phyloP scores from a whole-genome alignment of 2,888 invertebrate species.

The Acanthosepion lycidas region DNA sequence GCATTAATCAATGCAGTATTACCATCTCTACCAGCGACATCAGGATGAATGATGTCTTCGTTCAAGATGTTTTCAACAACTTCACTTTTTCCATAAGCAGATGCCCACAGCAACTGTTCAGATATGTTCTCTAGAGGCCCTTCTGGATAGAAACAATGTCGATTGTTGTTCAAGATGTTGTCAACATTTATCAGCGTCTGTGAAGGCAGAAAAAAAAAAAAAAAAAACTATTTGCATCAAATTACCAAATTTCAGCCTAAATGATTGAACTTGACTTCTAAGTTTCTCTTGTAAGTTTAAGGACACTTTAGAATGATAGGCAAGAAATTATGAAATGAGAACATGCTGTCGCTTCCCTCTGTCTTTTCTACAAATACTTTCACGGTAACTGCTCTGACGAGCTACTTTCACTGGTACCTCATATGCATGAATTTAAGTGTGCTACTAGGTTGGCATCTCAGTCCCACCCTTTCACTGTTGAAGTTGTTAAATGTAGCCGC shows the following conservation, averaged over 20 bases:
- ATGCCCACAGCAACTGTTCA: conserved; percentile 66
- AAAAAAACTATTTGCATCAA: not conserved
- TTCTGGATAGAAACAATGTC: conserved; percentile 60
- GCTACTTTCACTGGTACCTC: too few relatives aligned
- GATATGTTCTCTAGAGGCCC: conserved; percentile 69
- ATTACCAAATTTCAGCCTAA: not conserved
- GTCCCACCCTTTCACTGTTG: too few relatives aligned
- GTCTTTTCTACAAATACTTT: too few relatives aligned
- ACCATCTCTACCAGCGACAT: conserved; percentile 71
- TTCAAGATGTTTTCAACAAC: conserved; percentile 67
- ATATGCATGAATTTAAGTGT: too few relatives aligned
- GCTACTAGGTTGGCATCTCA: too few relatives aligned
- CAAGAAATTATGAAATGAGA: too few relatives aligned
- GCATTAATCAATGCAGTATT: conserved; percentile 72
- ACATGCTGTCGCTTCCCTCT: too few relatives aligned
- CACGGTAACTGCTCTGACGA: too few relatives aligned
- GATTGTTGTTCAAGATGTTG: conserved; percentile 62
- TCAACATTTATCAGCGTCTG: conserved; percentile 56
- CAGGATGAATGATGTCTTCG: conserved; percentile 66
- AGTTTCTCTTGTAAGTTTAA: too few relatives aligned
- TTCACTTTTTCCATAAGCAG: conserved; percentile 64
- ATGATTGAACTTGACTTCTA: too few relatives aligned
- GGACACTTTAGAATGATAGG: too few relatives aligned
- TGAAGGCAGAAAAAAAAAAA: not conserved
- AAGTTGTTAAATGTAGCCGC: too few relatives aligned